These are phyloP conservation scores for Apamea anceps DNA, from an alignment of 2,888 invertebrate species.

Conservation along the genomic window DNA sequence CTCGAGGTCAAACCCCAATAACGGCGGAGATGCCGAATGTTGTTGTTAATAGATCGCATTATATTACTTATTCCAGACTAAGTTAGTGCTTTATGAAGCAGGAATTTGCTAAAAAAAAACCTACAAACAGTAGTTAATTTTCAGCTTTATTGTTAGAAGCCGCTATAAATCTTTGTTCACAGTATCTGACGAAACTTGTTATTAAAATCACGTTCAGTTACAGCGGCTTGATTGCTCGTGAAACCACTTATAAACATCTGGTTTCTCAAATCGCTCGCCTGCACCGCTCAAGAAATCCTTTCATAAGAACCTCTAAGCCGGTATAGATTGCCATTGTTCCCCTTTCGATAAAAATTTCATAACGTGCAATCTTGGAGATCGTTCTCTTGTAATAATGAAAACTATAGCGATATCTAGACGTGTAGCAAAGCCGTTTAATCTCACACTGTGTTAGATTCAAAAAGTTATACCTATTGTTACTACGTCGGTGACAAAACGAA, in stretches of 20 bases:
- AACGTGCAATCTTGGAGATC: conserved; percentile 10
- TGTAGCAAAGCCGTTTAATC: neutral
- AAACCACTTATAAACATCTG: conserved; percentile 17
- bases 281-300: conserved; percentile 23
- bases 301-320: conserved; percentile 17
- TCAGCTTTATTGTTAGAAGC: conserved; percentile 4
- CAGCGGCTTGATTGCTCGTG: conserved; percentile 7
- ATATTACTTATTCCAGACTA: conserved; percentile 16
- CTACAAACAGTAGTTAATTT: neutral
- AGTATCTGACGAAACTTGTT: neutral
- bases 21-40: conserved; percentile 4
- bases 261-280: neutral
- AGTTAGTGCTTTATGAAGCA: conserved; percentile 1
- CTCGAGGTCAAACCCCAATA: conserved; percentile 18
- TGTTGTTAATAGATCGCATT: conserved; percentile 17
- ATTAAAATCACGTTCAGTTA: neutral
- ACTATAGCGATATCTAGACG: conserved; percentile 5
- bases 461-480: conserved; percentile 3
- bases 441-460: neutral
- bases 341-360: conserved; percentile 16
- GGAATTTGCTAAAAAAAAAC: neutral
- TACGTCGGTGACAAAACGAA: neutral
- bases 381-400: conserved; percentile 8
- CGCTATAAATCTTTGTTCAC: conserved; percentile 7
- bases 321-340: conserved; percentile 26